Evolutionary conservation across 2,888 invertebrate species (phyloP).

Genomic region (Nemurella pictetii): DNA sequence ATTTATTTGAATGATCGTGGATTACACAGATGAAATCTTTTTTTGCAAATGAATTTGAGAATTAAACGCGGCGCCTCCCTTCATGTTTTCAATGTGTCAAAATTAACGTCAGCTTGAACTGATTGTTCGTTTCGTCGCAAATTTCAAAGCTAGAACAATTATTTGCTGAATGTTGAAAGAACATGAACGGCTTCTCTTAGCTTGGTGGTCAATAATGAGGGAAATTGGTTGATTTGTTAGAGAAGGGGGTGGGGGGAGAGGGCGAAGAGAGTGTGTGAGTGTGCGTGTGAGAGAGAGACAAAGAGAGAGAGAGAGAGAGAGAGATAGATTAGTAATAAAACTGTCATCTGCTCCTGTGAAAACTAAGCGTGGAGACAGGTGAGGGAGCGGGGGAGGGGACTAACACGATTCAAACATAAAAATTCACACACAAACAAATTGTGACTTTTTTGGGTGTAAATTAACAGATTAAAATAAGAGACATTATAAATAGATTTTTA

Average conservation of each 20-base stretch:
- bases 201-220: not conserved
- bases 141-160: too few relatives aligned
- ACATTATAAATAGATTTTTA: conserved; percentile 18
- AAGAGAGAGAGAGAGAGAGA: not conserved
- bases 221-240: too few relatives aligned
- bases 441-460: conserved; percentile 24
- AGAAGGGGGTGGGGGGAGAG: not conserved
- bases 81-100: not conserved
- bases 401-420: conserved; percentile 24
- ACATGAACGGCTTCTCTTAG: too few relatives aligned
- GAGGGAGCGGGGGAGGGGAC: conserved; percentile 11
- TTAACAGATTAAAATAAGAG: conserved; percentile 22
- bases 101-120: not conserved
- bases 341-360: not conserved
- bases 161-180: too few relatives aligned
- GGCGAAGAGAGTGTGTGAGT: too few relatives aligned
- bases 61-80: too few relatives aligned
- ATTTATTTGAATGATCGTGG: not conserved
- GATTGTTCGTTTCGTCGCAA: too few relatives aligned
- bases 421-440: not conserved
- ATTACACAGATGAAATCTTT: not conserved
- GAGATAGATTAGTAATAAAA: not conserved
- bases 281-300: not conserved
- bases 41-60: too few relatives aligned
- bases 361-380: not conserved